Evolutionary conservation across 1,140 invertebrate genomes (phyloP).

Genomic region (Tribolium madens): DNA sequence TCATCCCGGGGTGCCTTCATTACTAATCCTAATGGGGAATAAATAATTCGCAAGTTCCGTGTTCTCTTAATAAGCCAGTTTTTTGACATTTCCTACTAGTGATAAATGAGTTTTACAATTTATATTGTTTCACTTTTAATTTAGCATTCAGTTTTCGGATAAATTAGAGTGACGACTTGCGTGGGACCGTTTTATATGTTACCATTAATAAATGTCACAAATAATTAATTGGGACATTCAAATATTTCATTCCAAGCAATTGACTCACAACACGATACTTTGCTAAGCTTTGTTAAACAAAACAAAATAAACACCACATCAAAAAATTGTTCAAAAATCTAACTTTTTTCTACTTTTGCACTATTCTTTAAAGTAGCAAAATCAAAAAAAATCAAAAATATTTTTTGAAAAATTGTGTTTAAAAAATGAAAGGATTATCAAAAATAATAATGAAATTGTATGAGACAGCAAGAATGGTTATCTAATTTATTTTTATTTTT

Average conservation of each 20-base stretch:
- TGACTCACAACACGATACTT: conserved; percentile 15
- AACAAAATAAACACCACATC: too few relatives aligned
- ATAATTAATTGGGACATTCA: conserved; percentile 25
- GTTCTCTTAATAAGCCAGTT: not conserved
- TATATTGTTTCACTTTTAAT: conserved; percentile 19
- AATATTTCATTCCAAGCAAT: conserved; percentile 12
- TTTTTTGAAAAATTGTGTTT: too few relatives aligned
- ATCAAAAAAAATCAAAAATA: too few relatives aligned
- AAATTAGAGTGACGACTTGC: conserved; percentile 29
- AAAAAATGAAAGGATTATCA: too few relatives aligned
- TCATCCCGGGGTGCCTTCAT: not conserved
- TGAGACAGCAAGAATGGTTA: too few relatives aligned
- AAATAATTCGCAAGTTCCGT: not conserved
- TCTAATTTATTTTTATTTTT: too few relatives aligned
- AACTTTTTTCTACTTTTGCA: too few relatives aligned
- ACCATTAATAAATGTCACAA: conserved; percentile 36
- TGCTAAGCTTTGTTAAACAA: not conserved
- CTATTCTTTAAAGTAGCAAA: too few relatives aligned
- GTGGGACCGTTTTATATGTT: conserved; percentile 16
- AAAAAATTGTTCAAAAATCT: too few relatives aligned
- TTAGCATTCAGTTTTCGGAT: conserved; percentile 11
- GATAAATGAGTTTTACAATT: not conserved
- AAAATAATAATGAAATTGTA: too few relatives aligned
- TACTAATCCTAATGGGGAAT: not conserved
- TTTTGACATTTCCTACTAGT: not conserved